Conservation (phyloP, 2,888 invertebrate genomes). For the Sphinx pinastri region DNA sequence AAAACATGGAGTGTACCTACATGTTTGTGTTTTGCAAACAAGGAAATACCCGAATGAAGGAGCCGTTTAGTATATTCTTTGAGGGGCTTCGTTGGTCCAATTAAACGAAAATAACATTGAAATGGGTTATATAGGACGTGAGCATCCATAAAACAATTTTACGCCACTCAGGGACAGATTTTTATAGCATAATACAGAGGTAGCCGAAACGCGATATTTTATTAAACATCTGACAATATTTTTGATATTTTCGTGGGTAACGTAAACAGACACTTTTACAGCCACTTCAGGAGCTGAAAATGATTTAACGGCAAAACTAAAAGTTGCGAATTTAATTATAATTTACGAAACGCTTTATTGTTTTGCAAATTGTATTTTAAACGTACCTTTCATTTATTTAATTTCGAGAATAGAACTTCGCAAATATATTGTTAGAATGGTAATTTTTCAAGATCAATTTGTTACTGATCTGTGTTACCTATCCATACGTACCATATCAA, state of each 20-base stretch:
- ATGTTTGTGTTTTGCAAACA: constrained; percentile 1
- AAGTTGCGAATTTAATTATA: background rate
- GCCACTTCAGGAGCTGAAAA: constrained; percentile 6
- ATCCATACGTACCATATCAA: no score
- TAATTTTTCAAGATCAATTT: no score
- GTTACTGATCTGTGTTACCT: no score
- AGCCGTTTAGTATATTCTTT: constrained; percentile 18
- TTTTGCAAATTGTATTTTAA: background rate
- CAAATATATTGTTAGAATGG: no score
- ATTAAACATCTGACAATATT: constrained; percentile 38
- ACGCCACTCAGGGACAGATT: constrained; percentile 56
- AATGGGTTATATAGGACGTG: constrained; percentile 43
- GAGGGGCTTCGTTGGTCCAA: constrained; percentile 25
- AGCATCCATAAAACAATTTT: constrained; percentile 62
- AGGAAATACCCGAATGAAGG: background rate
- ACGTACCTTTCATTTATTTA: background rate
- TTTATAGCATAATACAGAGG: constrained; percentile 49
- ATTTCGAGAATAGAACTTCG: no score
- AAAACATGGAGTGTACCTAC: background rate
- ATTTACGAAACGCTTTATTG: constrained; percentile 5
- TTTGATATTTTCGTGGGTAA: constrained; percentile 24
- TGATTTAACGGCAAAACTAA: constrained; percentile 5
- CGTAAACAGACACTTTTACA: constrained; percentile 16
- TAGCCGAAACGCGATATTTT: constrained; percentile 34
- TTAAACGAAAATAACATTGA: constrained; percentile 48